Conservation (phyloP, 2,888 invertebrate genomes). For the Brachynemurus nebulosus region DNA sequence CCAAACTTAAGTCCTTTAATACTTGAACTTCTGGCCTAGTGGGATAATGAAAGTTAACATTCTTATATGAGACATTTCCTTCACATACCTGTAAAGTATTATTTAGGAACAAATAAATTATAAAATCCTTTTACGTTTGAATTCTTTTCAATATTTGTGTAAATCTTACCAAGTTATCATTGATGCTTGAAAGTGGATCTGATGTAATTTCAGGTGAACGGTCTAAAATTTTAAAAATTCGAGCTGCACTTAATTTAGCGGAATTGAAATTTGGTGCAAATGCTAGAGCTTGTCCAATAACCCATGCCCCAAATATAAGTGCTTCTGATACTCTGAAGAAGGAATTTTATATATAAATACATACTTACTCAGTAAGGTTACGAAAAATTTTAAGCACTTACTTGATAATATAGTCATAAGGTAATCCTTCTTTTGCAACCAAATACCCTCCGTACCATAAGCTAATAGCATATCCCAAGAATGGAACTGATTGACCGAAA, state of each 20-base stretch:
- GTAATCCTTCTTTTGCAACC: no score
- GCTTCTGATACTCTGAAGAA: constrained; percentile 57
- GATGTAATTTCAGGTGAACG: constrained; percentile 40
- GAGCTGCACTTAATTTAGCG: constrained; percentile 54
- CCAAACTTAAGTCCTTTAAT: constrained; percentile 52
- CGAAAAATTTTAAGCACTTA: no score
- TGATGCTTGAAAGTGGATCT: no score
- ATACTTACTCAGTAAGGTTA: no score
- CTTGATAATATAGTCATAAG: no score
- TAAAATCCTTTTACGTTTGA: no score
- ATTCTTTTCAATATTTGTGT: no score
- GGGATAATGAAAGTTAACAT: constrained; percentile 69
- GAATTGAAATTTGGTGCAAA: constrained; percentile 66
- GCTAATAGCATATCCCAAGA: constrained; percentile 55
- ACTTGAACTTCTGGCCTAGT: constrained; percentile 61
- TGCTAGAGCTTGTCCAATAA: constrained; percentile 63
- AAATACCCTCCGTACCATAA: constrained; percentile 59
- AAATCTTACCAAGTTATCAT: no score
- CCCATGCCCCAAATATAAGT: constrained; percentile 63
- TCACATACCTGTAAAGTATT: no score
- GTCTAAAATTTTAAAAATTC: constrained; percentile 48
- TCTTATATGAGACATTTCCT: constrained; percentile 59
- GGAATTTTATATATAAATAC: no score
- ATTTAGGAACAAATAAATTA: no score
- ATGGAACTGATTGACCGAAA: constrained; percentile 54